Conservation (phyloP, 1,140 invertebrate species). For the Leptinotarsa defecta region DNA sequence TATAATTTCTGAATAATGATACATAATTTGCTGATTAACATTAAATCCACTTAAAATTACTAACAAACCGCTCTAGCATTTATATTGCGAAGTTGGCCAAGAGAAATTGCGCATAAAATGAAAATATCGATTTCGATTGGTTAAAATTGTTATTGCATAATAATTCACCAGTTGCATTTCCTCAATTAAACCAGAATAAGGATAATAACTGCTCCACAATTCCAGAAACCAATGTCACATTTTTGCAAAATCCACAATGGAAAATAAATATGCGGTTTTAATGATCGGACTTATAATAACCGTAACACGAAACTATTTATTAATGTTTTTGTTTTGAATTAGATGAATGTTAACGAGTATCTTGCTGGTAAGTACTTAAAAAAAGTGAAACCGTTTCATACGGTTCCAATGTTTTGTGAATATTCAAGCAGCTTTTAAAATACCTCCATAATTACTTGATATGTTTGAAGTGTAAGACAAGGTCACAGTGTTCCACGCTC, state of each 20-base stretch:
- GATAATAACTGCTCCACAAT: not conserved
- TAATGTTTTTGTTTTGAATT: too few species aligned
- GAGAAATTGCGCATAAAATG: not conserved
- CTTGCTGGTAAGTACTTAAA: too few species aligned
- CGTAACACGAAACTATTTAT: too few species aligned
- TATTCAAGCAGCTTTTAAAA: too few species aligned
- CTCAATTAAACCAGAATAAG: slow-evolving; percentile 15
- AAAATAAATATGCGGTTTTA: not conserved
- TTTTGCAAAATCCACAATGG: not conserved
- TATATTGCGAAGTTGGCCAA: not conserved
- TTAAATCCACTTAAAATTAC: not conserved
- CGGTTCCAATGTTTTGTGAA: too few species aligned
- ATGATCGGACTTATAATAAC: too few species aligned
- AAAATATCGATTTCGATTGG: slow-evolving; percentile 8
- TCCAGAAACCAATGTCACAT: not conserved
- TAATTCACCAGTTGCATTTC: slow-evolving; percentile 9
- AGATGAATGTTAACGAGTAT: too few species aligned
- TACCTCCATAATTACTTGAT: too few species aligned
- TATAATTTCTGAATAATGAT: not conserved
- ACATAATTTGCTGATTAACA: not conserved
- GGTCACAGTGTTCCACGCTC: too few species aligned
- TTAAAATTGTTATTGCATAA: slow-evolving; percentile 13
- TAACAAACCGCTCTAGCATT: not conserved
- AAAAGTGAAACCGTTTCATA: too few species aligned
- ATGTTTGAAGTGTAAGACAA: too few species aligned